Evolutionary conservation across 2,888 invertebrate genomes (phyloP).

Genomic region (Leucoptera coffeella): DNA sequence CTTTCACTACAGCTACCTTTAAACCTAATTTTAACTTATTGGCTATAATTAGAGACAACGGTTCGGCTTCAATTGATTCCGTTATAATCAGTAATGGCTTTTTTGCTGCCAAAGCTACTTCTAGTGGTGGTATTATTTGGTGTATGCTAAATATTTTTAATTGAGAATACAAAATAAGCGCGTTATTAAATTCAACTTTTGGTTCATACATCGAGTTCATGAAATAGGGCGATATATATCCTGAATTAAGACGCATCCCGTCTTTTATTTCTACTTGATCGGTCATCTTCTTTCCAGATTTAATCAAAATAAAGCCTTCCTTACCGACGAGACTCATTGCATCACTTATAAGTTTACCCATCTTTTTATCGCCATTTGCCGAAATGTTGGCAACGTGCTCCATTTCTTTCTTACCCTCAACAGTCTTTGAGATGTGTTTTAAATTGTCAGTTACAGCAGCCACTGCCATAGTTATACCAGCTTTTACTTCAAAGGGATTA

Average conservation of each 20-base stretch:
- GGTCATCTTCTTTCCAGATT: constrained; percentile 93
- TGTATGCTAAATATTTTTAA: constrained; percentile 95
- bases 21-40: constrained; percentile 84
- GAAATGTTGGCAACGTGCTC: constrained; percentile 99
- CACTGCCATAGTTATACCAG: constrained; percentile 89
- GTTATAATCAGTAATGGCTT: constrained; percentile 92
- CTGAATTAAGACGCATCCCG: constrained; percentile 98
- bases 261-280: constrained; percentile 95
- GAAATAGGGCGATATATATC: constrained; percentile 98
- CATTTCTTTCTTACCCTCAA: constrained; percentile 95
- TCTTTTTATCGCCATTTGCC: constrained; percentile 88
- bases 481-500: constrained; percentile 92
- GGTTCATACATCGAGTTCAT: constrained; percentile 97
- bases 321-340: constrained; percentile 96
- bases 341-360: constrained; percentile 89
- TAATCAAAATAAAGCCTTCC: constrained; percentile 97
- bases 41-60: constrained; percentile 83
- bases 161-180: constrained; percentile 84
- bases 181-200: constrained; percentile 94
- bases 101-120: constrained; percentile 84
- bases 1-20: constrained; percentile 90
- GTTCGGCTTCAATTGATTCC: constrained; percentile 92
- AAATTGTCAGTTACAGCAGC: constrained; percentile 80
- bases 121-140: constrained; percentile 91
- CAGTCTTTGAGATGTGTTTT: constrained; percentile 80